Evolutionary conservation across 2,888 invertebrate species (phyloP).

Genomic region (Lathronympha strigana): DNA sequence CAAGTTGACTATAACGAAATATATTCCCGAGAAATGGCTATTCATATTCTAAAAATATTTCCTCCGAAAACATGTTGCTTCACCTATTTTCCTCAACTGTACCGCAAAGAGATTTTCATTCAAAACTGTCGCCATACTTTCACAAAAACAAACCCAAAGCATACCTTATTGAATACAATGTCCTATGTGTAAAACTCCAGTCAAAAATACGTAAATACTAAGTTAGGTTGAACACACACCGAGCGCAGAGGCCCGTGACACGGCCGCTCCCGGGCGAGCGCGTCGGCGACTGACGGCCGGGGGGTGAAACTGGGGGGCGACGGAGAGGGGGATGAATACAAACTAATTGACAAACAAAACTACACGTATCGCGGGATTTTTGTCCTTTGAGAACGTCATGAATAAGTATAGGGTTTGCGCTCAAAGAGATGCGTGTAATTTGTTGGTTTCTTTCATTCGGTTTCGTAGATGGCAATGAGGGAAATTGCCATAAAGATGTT

Average conservation of each 20-base stretch:
- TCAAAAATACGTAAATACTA: conserved; percentile 25
- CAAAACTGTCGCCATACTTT: neutral
- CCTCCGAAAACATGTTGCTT: neutral
- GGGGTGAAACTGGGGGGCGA: neutral
- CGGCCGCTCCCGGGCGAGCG: conserved; percentile 53
- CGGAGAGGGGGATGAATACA: conserved; percentile 14
- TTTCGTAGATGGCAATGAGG: neutral
- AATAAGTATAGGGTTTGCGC: neutral
- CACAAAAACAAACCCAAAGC: neutral
- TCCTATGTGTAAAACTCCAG: conserved; percentile 18
- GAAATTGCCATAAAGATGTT: neutral
- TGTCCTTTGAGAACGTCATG: conserved; percentile 12
- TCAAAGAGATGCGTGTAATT: neutral
- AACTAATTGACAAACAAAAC: conserved; percentile 34
- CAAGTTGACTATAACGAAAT: neutral
- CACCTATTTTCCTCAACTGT: neutral
- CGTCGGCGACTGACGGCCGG: conserved; percentile 16
- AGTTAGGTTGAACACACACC: conserved; percentile 15
- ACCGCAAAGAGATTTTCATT: neutral
- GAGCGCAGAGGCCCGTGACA: conserved; percentile 49
- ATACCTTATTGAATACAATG: conserved; percentile 11
- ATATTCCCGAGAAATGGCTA: neutral
- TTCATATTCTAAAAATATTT: neutral
- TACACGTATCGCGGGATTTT: conserved; percentile 1
- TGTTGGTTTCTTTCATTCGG: neutral